Evolutionary conservation across 2,113 vertebrate species (phyloP), one percentile per base, ranked within the genome.

Genomic region (Ammodytes marinus): DNA sequence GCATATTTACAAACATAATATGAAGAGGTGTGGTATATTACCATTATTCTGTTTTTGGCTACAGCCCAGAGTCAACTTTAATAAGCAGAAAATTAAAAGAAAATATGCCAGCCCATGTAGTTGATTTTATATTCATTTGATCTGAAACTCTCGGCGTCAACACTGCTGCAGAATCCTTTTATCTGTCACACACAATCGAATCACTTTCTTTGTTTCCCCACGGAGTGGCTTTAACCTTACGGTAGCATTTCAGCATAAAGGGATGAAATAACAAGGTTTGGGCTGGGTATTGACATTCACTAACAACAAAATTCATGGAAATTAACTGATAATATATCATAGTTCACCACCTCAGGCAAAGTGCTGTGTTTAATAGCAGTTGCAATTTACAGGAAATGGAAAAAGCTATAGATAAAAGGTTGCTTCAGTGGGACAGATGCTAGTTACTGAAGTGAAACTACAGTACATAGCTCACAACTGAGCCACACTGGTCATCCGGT

Each of bases 1-100:
- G 80, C 80, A 71, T 63, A 82, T 88, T 82, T 73, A 69, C 10
- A 85, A 61, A 85, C 67, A 85, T 79, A 80, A 84, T 79, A 82
- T 68, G 55, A 74, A 72, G 72, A 75, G 61, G 9, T 77, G 57
- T 53, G 67, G 59, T 71, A 49, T 35, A 71, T 86, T 77, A 50
- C 10, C 19, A 58, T 54, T 43, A 58, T 54, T 43, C 53, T 58
- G 35, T 69, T 70, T 80, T 49, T 57, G 73, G 43, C 64, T 64
- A 2, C 37, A 53, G 35, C 19, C 54, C 72, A 47, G 54, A 83
- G 67, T 85, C 69, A 45, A 82, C 75, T 75, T 77, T 52, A 86
- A 84, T 84, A 83, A 74, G 54, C 64, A 69, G 5, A 39, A 27
- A 82, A 77, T 84, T 76, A 85, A 77, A 81, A 61, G 27, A 54